phyloP scores from a whole-genome alignment of 2,888 invertebrate genomes.

The Trichogramma evanescens region DNA sequence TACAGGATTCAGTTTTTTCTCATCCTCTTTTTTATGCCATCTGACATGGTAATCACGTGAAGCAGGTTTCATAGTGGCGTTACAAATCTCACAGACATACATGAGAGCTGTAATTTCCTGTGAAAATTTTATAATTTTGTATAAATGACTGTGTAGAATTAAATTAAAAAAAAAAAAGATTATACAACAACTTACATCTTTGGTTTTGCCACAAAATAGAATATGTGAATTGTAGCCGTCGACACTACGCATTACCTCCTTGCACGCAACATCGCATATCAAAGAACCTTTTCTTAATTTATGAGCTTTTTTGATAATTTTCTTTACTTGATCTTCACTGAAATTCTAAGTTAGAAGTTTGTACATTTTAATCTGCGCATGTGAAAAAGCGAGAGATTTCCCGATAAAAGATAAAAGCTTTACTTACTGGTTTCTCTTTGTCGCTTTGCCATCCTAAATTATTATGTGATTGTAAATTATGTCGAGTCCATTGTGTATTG shows the following conservation, averaged over 20 bases:
- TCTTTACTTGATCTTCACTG: constrained; percentile 48
- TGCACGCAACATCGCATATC: constrained; percentile 52
- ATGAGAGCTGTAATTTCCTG: constrained; percentile 45
- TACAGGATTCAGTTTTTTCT: constrained; percentile 22
- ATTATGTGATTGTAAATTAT: constrained; percentile 52
- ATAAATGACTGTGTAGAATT: neutral
- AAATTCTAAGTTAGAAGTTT: constrained; percentile 48
- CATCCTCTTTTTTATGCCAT: constrained; percentile 43
- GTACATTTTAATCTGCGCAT: neutral
- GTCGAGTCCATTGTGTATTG: constrained; percentile 47
- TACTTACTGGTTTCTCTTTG: constrained; percentile 51
- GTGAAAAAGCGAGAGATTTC: neutral
- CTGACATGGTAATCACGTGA: constrained; percentile 57
- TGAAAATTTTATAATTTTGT: constrained; percentile 6
- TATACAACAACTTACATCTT: constrained; percentile 44
- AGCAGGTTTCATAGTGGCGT: constrained; percentile 51
- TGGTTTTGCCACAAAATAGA: constrained; percentile 55
- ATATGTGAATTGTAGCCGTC: constrained; percentile 59
- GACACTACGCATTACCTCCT: constrained; percentile 43
- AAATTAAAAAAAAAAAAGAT: neutral
- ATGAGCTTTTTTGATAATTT: constrained; percentile 47
- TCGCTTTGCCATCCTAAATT: constrained; percentile 56
- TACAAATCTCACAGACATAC: constrained; percentile 53
- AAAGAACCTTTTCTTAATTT: constrained; percentile 46
- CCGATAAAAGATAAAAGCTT: constrained; percentile 5